These are phyloP conservation scores for Microchrysa polita DNA, from an alignment of 2,888 invertebrate species.

Conservation along the genomic window DNA sequence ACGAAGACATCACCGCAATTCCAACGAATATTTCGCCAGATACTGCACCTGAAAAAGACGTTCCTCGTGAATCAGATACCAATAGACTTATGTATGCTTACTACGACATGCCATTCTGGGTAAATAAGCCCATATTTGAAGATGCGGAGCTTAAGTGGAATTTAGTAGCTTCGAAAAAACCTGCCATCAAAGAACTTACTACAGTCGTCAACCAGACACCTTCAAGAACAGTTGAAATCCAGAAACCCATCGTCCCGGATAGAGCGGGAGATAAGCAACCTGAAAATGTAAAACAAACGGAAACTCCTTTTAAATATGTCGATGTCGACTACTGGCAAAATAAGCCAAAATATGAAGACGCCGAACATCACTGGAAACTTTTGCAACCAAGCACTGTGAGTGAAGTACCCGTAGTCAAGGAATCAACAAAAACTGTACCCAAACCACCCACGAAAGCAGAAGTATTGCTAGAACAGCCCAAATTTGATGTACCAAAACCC, in stretches of 20 bases:
- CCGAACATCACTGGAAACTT: conserved; percentile 58
- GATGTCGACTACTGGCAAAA: conserved; percentile 69
- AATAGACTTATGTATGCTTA: too few species aligned
- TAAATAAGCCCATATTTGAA: conserved; percentile 68
- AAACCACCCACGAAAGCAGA: conserved; percentile 60
- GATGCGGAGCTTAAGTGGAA: conserved; percentile 56
- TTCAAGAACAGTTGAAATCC: too few species aligned
- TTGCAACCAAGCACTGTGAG: neutral
- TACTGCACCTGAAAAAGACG: too few species aligned
- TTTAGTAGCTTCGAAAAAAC: too few species aligned
- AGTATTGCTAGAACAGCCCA: conserved; percentile 72
- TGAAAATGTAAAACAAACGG: neutral
- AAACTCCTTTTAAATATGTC: neutral
- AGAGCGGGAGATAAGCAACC: neutral
- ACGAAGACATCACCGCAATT: too few species aligned
- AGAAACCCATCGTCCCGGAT: neutral
- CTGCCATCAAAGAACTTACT: too few species aligned
- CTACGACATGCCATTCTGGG: conserved; percentile 70
- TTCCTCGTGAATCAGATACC: too few species aligned
- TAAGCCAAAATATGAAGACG: conserved; percentile 69
- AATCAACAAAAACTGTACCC: neutral
- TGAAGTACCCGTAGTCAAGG: neutral
- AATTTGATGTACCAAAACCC: conserved; percentile 68
- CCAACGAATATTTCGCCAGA: too few species aligned
- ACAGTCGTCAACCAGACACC: too few species aligned